Evolutionary conservation across 2,113 vertebrate species (phyloP), one percentile per base, ranked within the genome.

Genomic region (Phycodurus eques): DNA sequence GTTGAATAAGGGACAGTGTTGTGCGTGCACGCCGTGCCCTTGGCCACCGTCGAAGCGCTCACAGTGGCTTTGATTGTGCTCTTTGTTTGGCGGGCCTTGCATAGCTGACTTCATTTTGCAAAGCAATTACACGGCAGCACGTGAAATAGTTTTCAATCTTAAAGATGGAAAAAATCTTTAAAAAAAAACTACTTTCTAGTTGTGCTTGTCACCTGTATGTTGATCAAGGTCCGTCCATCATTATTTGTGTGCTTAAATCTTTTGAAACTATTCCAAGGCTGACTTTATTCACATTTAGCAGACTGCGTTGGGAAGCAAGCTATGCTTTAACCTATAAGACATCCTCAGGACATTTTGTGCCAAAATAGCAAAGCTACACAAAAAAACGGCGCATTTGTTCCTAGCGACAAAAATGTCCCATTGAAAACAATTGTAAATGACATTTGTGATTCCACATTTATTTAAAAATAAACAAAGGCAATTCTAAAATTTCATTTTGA

Each of bases 1-100:
- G 12, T 66, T 31, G 71, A 86, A 83, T 74, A 77, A 85, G 76
- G 69, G 77, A 86, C 87, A 82, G 68, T 72, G 72, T 84, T 86
- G 56, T 59, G 22, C 22, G 22, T 13, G 59, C 56, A 13, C 56
- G 56, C 31, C 59, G 31, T 87, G 83, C 74, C 85, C 85, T 87
- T 88, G 85, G 72, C 64, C 0, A 15, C 71, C 42, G 80, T 66
- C 72, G 77, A 81, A 79, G 76, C 67, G 66, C 53, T 68, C 56
- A 75, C 67, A 73, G 72, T 82, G 67, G 74, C 79, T 82, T 65
- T 73, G 71, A 75, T 70, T 69, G 57, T 68, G 43, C 72, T 71
- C 80, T 83, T 84, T 87, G 73, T 87, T 71, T 78, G 71, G 42
- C 49, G 70, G 51, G 68, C 67, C 56, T 79, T 61, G 56, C 66